phyloP scores from a whole-genome alignment of 2,888 invertebrate genomes.

The Apamea crenata region DNA sequence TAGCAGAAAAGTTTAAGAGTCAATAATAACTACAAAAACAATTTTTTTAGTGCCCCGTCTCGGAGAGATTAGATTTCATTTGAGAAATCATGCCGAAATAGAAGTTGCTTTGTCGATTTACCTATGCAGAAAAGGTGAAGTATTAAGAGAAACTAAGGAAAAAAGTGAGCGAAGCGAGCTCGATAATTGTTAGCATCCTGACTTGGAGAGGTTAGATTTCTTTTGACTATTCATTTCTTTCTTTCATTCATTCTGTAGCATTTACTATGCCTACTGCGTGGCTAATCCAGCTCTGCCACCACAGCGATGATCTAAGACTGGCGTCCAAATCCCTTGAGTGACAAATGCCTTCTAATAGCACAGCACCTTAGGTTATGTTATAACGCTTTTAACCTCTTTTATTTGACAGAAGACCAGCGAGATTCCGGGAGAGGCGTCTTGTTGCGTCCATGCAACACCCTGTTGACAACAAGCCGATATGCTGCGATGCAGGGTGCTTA shows the following conservation, averaged over 20 bases:
- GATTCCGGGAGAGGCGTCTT: too few relatives aligned
- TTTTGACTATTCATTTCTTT: background rate
- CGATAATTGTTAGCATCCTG: background rate
- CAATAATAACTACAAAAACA: too few relatives aligned
- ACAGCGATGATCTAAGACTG: too few relatives aligned
- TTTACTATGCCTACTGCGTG: background rate
- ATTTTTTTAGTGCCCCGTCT: too few relatives aligned
- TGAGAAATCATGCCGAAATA: too few relatives aligned
- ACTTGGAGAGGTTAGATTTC: background rate
- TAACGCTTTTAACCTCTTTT: background rate
- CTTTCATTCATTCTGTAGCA: background rate
- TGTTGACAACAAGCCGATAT: constrained; percentile 75
- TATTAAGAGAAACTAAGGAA: background rate
- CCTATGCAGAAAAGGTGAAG: too few relatives aligned
- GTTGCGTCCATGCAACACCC: background rate
- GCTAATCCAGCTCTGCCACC: background rate
- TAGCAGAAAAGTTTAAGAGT: too few relatives aligned
- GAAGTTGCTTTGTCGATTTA: too few relatives aligned
- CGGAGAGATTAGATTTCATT: too few relatives aligned
- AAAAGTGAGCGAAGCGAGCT: background rate
- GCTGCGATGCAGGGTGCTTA: constrained; percentile 79
- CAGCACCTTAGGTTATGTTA: background rate
- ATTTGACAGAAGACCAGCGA: constrained; percentile 3
- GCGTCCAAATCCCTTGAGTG: background rate
- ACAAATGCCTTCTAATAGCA: background rate